phyloP scores from a whole-genome alignment of 2,797 vertebrate species.

The Manis pentadactyla region DNA sequence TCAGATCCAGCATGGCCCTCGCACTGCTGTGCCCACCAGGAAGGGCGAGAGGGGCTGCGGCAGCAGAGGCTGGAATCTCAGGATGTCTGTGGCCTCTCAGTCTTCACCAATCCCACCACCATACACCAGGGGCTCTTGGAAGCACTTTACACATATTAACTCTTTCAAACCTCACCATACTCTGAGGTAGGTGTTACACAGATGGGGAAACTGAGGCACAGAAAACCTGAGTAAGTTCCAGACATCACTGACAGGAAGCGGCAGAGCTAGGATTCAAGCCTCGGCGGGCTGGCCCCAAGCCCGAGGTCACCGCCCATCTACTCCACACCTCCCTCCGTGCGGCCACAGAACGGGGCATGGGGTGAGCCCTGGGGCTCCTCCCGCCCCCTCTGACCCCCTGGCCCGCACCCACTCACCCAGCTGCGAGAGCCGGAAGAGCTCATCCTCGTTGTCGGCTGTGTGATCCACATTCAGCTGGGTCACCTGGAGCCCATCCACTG shows the following conservation, averaged over 20 bases:
- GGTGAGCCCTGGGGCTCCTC: rapidly evolving
- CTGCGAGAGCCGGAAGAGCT: conserved; percentile 94
- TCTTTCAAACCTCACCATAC: background rate
- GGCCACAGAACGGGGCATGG: background rate
- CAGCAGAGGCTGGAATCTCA: rapidly evolving
- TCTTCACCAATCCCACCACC: background rate
- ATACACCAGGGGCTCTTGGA: background rate
- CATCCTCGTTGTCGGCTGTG: conserved; percentile 95
- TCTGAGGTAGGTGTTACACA: background rate
- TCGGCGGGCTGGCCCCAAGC: background rate
- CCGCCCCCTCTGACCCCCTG: rapidly evolving
- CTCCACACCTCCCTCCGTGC: rapidly evolving
- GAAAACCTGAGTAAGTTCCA: background rate
- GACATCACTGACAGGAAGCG: too few relatives aligned
- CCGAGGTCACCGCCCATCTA: background rate
- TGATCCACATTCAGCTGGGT: conserved; percentile 96
- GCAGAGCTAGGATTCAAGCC: background rate
- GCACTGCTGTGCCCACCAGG: background rate
- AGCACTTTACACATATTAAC: background rate
- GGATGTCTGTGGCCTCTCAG: background rate
- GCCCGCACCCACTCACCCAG: conserved; percentile 89
- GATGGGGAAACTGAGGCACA: background rate
- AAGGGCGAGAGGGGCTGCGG: rapidly evolving
- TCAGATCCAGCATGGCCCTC: rapidly evolving
- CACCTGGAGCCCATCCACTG: conserved; percentile 96